phyloP scores from a whole-genome alignment of 2,113 vertebrate species.

The Leptobrachium ailaonicum region DNA sequence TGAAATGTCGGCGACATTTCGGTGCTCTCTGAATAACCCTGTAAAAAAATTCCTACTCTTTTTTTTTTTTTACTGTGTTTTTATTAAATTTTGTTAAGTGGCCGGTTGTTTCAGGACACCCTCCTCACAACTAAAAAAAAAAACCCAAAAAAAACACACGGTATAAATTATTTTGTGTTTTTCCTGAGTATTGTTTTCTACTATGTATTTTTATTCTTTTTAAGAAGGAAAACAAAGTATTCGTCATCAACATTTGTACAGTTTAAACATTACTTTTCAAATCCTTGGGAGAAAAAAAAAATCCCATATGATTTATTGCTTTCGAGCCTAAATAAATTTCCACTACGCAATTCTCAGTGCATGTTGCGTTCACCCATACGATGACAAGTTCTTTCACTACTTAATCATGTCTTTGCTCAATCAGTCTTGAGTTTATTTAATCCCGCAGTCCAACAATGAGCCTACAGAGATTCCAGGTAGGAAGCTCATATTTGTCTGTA shows the following conservation, averaged over 20 bases:
- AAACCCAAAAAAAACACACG: no score
- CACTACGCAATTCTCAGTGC: background rate
- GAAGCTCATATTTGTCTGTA: conserved; percentile 16
- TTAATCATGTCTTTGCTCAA: background rate
- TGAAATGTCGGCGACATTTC: no score
- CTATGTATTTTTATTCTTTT: background rate
- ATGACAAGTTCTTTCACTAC: conserved; percentile 24
- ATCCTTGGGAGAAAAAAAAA: background rate
- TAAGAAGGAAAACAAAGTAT: background rate
- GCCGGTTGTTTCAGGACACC: no score
- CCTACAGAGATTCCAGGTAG: conserved; percentile 1
- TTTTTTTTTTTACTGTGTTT: no score
- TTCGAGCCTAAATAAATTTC: background rate
- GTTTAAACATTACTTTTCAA: background rate
- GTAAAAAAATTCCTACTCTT: no score
- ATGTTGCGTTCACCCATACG: background rate
- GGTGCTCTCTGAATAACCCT: no score
- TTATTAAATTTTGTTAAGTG: no score
- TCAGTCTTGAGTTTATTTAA: background rate
- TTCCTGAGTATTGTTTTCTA: no score
- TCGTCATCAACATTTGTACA: background rate
- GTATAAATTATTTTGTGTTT: no score
- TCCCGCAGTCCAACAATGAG: background rate
- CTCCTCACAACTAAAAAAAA: no score
- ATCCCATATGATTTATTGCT: conserved; percentile 1